Base-by-base conservation (phyloP, 2,888 invertebrate species). In the Chymomyza amoena region DNA sequence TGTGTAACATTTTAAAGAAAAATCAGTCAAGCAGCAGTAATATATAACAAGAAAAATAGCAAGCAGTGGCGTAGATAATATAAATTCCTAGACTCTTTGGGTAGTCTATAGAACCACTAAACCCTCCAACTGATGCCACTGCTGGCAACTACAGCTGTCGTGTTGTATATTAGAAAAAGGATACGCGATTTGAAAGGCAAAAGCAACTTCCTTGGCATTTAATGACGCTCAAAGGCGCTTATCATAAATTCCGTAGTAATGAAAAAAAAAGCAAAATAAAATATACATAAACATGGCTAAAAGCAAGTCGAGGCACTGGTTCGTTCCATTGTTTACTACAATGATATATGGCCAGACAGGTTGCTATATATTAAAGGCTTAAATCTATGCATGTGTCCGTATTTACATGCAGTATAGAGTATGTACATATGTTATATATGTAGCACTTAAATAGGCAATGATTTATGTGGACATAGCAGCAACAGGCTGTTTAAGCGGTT, bases 151-250 rank as follows among this genome's bases (percentile, higher is more conserved):
- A 54, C 54, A 54, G 20, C 54, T 18, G 54, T 54, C 39, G 13
- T 10, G 1, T 54, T 54, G 54, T n/a, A 18, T n/a, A 10, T 18
- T 20, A 54, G 39, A 13, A 10, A 45, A 45, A 45, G 39, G 13
- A 15, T 45, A 45, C 54, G 20, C 16, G 54, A 54, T 20, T 54
- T 61, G 15, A 52, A 50, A 52, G 70, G 16, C 20, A 62, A 79
- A 66, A 69, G 61, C 70, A 69, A 67, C 78, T 81, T 75, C 82
- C 84, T 80, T 82, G 82, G 78, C 80, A 81, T 76, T 81, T 76
- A 81, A 75, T 73, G 73, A 70, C 62, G 75, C 66, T 75, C 60
- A 62, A 73, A 75, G 60, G 70, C 66, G 69, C 61, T 66, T 68
- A 70, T 78, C 77, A 77, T 72, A 72, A 72, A 68, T 77, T 69